These are phyloP conservation scores for Thaumetopoea pityocampa DNA, from an alignment of 1,140 invertebrate species.

Conservation along the genomic window DNA sequence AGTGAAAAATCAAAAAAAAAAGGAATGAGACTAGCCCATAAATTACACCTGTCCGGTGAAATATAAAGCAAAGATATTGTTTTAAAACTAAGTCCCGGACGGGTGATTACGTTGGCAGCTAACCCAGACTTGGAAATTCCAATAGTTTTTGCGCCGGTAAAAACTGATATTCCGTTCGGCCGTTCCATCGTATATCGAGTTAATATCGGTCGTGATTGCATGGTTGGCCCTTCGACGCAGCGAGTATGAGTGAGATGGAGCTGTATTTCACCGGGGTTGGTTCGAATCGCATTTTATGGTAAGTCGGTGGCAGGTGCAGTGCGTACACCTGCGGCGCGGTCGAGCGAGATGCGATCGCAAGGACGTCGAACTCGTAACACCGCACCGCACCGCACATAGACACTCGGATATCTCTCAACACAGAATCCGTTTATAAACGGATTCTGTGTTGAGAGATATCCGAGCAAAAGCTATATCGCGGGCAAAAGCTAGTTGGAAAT, in stretches of 20 bases:
- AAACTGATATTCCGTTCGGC: conserved; percentile 69
- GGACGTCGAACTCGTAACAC: conserved; percentile 43
- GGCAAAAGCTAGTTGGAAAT: no score
- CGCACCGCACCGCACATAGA: conserved; percentile 15
- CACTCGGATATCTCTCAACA: conserved; percentile 41
- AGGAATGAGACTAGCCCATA: conserved; percentile 45
- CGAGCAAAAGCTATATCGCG: no score
- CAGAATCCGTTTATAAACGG: no score
- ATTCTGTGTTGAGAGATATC: no score
- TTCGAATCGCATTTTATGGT: conserved; percentile 59
- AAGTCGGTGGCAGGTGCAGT: conserved; percentile 64
- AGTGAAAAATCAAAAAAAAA: conserved; percentile 57
- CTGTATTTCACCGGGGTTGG: conserved; percentile 54
- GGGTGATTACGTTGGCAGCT: conserved; percentile 56
- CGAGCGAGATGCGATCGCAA: conserved; percentile 39
- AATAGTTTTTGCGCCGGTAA: conserved; percentile 72
- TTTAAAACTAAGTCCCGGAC: conserved; percentile 60
- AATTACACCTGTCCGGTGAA: conserved; percentile 63
- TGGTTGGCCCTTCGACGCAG: conserved; percentile 28
- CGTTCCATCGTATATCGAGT: conserved; percentile 59
- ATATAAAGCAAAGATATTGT: conserved; percentile 63
- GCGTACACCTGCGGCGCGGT: conserved; percentile 56
- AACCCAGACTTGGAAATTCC: conserved; percentile 62
- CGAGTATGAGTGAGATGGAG: conserved; percentile 38
- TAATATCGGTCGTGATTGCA: conserved; percentile 66